Conservation (phyloP, 1,140 invertebrate species). For the Euborellia annulipes region DNA sequence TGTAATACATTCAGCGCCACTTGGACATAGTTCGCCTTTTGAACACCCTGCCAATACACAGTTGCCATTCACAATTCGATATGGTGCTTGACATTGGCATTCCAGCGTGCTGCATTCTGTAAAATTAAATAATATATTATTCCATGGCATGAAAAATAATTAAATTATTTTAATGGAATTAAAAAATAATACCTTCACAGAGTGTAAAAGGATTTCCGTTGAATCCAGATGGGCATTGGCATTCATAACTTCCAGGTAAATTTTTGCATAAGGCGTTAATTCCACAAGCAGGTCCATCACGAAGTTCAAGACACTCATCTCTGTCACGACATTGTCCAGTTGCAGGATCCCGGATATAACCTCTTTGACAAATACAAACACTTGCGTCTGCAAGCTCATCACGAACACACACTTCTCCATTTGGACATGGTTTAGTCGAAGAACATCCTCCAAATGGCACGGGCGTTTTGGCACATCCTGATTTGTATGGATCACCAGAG, state of each 20-base stretch:
- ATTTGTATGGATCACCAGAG: conserved; percentile 49
- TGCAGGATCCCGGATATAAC: conserved; percentile 54
- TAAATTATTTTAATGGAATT: neutral
- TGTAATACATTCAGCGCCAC: conserved; percentile 70
- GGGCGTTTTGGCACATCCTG: conserved; percentile 49
- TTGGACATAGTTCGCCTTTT: conserved; percentile 55
- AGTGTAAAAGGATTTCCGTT: conserved; percentile 78
- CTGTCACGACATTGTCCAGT: conserved; percentile 66
- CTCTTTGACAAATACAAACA: conserved; percentile 75
- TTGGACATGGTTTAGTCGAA: conserved; percentile 54
- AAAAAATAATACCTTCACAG: conserved; percentile 43
- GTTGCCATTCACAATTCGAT: conserved; percentile 56
- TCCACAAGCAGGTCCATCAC: conserved; percentile 61
- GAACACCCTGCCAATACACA: conserved; percentile 73
- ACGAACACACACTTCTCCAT: conserved; percentile 67
- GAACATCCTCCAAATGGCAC: conserved; percentile 49
- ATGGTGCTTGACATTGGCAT: conserved; percentile 74
- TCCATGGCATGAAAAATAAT: neutral
- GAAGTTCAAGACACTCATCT: conserved; percentile 65
- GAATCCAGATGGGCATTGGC: conserved; percentile 70
- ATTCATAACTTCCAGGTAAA: conserved; percentile 81
- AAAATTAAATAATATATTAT: conserved; percentile 10
- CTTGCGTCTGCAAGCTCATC: conserved; percentile 52
- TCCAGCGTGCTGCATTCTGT: conserved; percentile 61
- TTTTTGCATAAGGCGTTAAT: conserved; percentile 82